Evolutionary conservation across 2,888 invertebrate species (phyloP).

Genomic region (Heliconius cydno): DNA sequence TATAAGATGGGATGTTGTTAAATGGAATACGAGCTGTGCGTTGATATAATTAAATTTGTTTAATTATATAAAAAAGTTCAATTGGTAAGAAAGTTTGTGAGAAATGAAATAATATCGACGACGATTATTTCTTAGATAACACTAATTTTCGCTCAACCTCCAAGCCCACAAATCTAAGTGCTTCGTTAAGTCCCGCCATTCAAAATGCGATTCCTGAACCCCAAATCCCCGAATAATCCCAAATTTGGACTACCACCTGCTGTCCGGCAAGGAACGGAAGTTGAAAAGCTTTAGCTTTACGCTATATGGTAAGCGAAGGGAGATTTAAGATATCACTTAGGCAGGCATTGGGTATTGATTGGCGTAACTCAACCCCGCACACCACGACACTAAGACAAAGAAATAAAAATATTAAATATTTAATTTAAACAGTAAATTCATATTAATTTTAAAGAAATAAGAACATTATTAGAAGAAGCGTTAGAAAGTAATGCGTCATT

Average conservation of each 20-base stretch:
- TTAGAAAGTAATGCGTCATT: slow-evolving; percentile 28
- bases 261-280: no score
- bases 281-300: no score
- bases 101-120: neutral
- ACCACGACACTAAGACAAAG: no score
- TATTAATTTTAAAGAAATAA: slow-evolving; percentile 10
- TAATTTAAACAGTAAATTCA: neutral
- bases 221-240: no score
- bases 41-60: neutral
- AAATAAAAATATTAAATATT: no score
- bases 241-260: no score
- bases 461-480: neutral
- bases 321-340: no score
- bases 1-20: slow-evolving; percentile 10
- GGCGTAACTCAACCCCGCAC: no score
- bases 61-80: neutral
- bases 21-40: neutral
- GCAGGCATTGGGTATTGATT: no score
- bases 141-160: neutral
- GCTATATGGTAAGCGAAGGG: no score
- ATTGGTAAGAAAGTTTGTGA: no score
- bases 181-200: neutral
- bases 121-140: neutral
- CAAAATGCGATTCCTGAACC: neutral
- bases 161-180: neutral